These are phyloP conservation scores for Pteronura brasiliensis DNA, from an alignment of 2,113 vertebrate species.

Conservation along the genomic window DNA sequence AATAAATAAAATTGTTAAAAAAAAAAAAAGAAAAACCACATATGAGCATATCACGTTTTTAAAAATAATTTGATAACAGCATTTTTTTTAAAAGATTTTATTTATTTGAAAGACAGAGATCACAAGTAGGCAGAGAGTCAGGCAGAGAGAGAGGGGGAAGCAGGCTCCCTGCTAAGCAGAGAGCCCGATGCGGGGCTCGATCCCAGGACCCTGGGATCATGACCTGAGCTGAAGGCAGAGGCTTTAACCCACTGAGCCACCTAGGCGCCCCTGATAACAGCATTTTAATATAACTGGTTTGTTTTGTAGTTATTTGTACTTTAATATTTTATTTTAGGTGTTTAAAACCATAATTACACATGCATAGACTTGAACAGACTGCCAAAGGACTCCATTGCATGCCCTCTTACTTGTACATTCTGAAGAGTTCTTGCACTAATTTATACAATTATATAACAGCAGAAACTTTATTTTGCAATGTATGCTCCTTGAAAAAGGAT, in stretches of 20 bases:
- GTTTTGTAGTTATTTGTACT: neutral
- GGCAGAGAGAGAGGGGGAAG: no score
- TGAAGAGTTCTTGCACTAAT: neutral
- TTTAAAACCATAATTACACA: neutral
- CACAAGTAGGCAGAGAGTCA: no score
- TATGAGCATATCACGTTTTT: neutral
- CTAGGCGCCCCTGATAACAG: no score
- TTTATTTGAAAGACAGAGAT: no score
- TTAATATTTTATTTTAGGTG: neutral
- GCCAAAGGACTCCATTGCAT: accelerated
- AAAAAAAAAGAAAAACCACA: neutral
- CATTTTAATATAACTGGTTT: neutral
- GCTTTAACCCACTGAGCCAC: no score
- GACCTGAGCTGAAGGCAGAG: no score
- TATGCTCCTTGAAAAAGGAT: neutral
- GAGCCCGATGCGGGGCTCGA: no score
- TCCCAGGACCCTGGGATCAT: no score
- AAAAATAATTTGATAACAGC: neutral
- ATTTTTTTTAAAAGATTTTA: no score
- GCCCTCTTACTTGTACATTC: accelerated
- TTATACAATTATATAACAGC: neutral
- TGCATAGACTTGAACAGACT: neutral
- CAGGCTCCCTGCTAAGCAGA: no score
- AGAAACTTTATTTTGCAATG: neutral
- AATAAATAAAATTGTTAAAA: no score